Evolutionary conservation across 2,797 vertebrate genomes (phyloP).

Genomic region (Lepilemur ruficaudatus): DNA sequence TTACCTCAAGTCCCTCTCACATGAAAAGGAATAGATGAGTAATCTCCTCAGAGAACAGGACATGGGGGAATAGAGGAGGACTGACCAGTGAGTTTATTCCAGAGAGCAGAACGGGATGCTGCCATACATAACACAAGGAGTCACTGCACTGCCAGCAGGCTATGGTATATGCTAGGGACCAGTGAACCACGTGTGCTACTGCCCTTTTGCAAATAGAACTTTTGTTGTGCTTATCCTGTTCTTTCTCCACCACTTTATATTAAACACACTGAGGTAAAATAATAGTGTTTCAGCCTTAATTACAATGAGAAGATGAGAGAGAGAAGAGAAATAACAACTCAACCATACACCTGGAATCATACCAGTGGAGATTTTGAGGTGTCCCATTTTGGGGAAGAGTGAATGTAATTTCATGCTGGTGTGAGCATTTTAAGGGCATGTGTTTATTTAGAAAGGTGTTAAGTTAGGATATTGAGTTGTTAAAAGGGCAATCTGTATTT

Average conservation of each 20-base stretch:
- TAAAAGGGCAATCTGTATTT: not conserved
- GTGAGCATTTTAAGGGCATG: not conserved
- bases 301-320: not conserved
- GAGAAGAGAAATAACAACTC: not conserved
- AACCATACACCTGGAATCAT: not conserved
- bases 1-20: not conserved
- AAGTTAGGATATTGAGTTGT: not conserved
- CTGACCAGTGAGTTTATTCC: not conserved
- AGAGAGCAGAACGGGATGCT: not conserved
- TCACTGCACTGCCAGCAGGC: not conserved
- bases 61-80: not conserved
- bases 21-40: not conserved
- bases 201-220: not conserved
- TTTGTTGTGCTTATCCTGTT: not conserved
- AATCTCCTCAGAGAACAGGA: not conserved
- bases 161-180: not conserved
- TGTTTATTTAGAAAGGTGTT: not conserved
- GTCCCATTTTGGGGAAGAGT: not conserved
- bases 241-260: not conserved
- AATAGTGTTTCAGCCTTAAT: not conserved
- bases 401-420: not conserved
- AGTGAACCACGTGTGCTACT: not conserved
- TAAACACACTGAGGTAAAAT: not conserved
- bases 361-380: not conserved
- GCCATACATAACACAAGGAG: not conserved